A percentile compares a stretch with the other conserved stretches of the same genome.
Conservation (phyloP, 2,888 invertebrate species). For the Mythimna pallens region DNA sequence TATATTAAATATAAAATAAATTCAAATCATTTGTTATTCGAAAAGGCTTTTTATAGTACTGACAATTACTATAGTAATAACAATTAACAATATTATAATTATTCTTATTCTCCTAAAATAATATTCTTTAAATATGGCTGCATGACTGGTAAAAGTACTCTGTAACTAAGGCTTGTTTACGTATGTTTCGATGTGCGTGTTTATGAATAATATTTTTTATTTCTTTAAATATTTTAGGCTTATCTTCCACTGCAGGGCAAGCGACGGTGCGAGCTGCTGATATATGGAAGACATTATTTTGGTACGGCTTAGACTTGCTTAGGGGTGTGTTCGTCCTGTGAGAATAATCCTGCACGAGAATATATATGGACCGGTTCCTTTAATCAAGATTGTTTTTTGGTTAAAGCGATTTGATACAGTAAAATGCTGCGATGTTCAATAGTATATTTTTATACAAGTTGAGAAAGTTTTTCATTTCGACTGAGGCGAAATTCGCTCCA, state of each 20-base stretch:
- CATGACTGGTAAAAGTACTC: no score
- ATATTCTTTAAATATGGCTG: no score
- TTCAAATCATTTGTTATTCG: no score
- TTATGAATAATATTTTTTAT: conserved; percentile 3
- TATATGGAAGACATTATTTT: conserved; percentile 36
- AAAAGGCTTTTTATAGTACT: no score
- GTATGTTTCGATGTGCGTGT: neutral
- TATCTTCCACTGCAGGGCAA: neutral
- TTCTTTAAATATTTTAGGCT: conserved; percentile 10
- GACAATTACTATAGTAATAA: no score
- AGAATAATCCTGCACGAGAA: neutral
- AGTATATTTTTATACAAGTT: no score
- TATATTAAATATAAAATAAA: no score
- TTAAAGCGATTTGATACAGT: neutral
- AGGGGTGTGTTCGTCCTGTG: neutral
- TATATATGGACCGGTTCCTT: neutral
- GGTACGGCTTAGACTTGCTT: conserved; percentile 7
- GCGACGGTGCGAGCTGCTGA: conserved; percentile 1
- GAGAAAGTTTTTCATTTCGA: no score
- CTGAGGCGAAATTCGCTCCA: no score
- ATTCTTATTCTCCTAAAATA: no score
- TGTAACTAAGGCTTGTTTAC: neutral
- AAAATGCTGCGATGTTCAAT: neutral
- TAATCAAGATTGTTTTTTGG: neutral
- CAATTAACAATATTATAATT: no score